Evolutionary conservation across 2,888 invertebrate species (phyloP).

Genomic region (Beris chalybata): DNA sequence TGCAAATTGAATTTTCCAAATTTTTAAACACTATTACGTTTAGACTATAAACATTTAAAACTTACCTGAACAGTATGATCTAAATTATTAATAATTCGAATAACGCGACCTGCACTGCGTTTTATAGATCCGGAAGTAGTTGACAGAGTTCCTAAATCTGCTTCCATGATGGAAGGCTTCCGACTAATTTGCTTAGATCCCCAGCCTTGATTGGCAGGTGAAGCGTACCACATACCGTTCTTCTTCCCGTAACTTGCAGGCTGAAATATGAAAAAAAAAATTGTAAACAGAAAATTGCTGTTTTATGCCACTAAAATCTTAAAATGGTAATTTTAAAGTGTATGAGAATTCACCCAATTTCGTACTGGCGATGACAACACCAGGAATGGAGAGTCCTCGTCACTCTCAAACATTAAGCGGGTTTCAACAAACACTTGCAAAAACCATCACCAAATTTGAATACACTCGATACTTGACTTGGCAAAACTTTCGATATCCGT

Average conservation of each 20-base stretch:
- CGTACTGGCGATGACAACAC: conserved; percentile 68
- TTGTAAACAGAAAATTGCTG: neutral
- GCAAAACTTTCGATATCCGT: neutral
- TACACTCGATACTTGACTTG: neutral
- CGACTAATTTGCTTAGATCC: conserved; percentile 73
- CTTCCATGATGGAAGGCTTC: conserved; percentile 82
- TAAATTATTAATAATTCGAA: conserved; percentile 91
- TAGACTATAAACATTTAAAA: conserved; percentile 20
- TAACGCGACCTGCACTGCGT: conserved; percentile 81
- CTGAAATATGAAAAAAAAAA: conserved; percentile 54
- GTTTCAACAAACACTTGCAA: neutral
- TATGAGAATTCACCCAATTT: conserved; percentile 57
- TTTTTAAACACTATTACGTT: neutral
- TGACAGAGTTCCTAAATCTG: conserved; percentile 68
- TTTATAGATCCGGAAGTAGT: conserved; percentile 66
- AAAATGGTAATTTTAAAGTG: neutral
- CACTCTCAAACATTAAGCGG: conserved; percentile 62
- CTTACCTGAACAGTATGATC: conserved; percentile 86
- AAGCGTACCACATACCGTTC: conserved; percentile 84
- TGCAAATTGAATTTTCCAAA: too few relatives aligned
- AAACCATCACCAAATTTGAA: neutral
- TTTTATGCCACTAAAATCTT: neutral
- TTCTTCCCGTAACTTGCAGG: conserved; percentile 89
- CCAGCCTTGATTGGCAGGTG: conserved; percentile 61
- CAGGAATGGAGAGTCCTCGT: conserved; percentile 69